Percentiles rank a stretch among this genome's conserved stretches.
Conservation (phyloP, 2,113 vertebrate genomes). For the Trematomus loennbergii region DNA sequence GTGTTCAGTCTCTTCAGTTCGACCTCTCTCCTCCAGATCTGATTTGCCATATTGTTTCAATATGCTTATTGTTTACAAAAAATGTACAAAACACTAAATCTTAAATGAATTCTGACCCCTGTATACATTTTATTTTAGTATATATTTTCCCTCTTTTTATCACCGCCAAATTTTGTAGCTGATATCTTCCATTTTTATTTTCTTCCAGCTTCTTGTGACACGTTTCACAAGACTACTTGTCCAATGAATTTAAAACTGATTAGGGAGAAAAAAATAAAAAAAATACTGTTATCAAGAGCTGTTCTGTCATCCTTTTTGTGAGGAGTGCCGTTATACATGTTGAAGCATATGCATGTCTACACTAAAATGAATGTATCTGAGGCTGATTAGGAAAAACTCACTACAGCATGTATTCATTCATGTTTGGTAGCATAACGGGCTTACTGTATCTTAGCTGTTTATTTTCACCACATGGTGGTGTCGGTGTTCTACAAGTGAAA, state of each 20-base stretch:
- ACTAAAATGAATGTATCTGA: background rate
- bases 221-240: constrained; percentile 76
- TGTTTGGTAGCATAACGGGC: background rate
- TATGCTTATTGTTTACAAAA: constrained; percentile 81
- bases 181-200: constrained; percentile 74
- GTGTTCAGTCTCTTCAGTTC: constrained; percentile 68
- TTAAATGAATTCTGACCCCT: constrained; percentile 62
- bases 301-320: constrained; percentile 17
- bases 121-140: constrained; percentile 67
- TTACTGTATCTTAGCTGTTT: background rate
- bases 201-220: constrained; percentile 76
- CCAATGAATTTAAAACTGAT: constrained; percentile 82
- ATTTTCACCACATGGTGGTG: constrained; percentile 46
- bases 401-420: background rate
- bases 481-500: background rate
- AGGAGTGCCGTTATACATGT: background rate
- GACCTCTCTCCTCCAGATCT: constrained; percentile 43
- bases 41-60: constrained; percentile 65
- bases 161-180: constrained; percentile 79
- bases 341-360: background rate
- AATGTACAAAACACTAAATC: constrained; percentile 82
- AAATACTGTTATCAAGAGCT: constrained; percentile 59
- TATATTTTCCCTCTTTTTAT: constrained; percentile 45
- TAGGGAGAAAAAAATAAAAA: constrained; percentile 82
- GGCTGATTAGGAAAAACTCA: background rate